Evolutionary conservation across 2,113 vertebrate species (phyloP).

Genomic region (Sciurus niger): DNA sequence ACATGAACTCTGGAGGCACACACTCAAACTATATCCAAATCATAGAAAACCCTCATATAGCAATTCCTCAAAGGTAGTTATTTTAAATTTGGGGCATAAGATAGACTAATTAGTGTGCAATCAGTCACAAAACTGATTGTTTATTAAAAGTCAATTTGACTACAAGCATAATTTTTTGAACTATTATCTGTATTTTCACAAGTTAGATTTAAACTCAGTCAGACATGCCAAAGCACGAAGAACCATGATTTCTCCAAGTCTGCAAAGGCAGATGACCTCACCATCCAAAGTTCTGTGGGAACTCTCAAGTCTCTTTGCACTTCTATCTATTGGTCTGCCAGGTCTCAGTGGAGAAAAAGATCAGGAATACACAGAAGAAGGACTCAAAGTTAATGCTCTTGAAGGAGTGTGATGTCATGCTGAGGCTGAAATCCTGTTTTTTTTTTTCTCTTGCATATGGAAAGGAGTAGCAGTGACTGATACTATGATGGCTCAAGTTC

Average conservation of each 20-base stretch:
- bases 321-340: neutral
- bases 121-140: neutral
- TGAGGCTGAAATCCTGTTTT: neutral
- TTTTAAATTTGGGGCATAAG: conserved; percentile 53
- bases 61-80: neutral
- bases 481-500: neutral
- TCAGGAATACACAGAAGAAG: neutral
- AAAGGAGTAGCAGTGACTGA: neutral
- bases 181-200: neutral
- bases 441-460: neutral
- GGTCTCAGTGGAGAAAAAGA: neutral
- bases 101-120: neutral
- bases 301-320: neutral
- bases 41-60: neutral
- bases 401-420: neutral
- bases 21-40: neutral
- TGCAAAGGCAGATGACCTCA: neutral
- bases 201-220: conserved; percentile 36
- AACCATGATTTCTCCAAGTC: neutral
- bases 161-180: conserved; percentile 55
- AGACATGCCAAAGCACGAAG: neutral
- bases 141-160: neutral
- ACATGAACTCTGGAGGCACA: neutral
- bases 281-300: neutral
- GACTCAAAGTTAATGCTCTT: neutral